A percentile compares a stretch with the other conserved stretches of the same genome.
Evolutionary conservation across 2,888 invertebrate genomes (phyloP).

Genomic region (Muschampia plurimacula): DNA sequence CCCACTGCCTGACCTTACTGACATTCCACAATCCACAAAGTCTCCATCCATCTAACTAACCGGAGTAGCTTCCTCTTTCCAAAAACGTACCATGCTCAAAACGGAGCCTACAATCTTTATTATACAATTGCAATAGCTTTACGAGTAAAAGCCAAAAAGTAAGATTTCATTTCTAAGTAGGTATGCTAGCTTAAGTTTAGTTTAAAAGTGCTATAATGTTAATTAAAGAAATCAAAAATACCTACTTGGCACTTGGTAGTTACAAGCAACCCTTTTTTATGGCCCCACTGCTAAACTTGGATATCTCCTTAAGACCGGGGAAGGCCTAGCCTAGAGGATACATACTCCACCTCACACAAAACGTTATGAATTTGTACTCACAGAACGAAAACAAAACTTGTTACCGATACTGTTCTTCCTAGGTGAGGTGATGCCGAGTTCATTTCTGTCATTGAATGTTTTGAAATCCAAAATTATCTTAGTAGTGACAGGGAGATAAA

Average conservation of each 20-base stretch:
- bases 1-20: constrained; percentile 6
- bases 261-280: no score
- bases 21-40: constrained; percentile 16
- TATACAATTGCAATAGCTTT: background rate
- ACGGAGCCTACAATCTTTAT: background rate
- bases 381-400: no score
- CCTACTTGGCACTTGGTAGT: background rate
- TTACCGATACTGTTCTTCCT: background rate
- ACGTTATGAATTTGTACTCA: no score
- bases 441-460: constrained; percentile 41
- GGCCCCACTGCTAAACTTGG: no score
- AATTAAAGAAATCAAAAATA: background rate
- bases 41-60: background rate
- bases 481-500: constrained; percentile 43
- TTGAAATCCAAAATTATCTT: constrained; percentile 43
- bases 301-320: no score
- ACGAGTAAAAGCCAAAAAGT: no score
- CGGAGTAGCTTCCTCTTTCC: background rate
- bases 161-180: no score
- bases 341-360: no score
- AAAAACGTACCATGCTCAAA: background rate
- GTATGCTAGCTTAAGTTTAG: no score
- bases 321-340: no score
- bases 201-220: no score
- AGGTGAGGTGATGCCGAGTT: constrained; percentile 21